Percentiles rank a stretch among this genome's conserved stretches.
Conservation (phyloP, 2,797 vertebrate species). For the Ceryle rudis region DNA sequence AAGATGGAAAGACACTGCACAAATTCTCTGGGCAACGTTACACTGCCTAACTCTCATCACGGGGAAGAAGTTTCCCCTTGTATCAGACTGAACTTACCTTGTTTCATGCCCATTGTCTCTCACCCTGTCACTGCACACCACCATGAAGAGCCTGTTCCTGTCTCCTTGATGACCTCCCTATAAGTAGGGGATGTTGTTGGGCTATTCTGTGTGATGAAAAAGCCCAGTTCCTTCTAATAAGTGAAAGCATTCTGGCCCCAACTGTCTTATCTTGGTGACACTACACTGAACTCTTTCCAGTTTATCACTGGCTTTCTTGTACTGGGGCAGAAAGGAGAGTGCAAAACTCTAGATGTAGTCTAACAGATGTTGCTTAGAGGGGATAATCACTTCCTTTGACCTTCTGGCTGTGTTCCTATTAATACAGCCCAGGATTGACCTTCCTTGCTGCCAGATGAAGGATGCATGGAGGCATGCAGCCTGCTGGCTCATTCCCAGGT, state of each 20-base stretch:
- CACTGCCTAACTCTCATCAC: neutral
- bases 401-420: neutral
- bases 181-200: neutral
- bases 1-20: neutral
- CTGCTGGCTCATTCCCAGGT: neutral
- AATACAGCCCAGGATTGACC: neutral
- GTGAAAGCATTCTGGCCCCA: neutral
- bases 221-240: neutral
- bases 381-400: neutral
- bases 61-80: neutral
- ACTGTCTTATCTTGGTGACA: neutral
- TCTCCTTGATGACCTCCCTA: neutral
- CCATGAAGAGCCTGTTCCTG: neutral
- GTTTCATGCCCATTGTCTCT: neutral
- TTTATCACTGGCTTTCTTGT: neutral
- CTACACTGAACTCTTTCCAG: rapidly evolving
- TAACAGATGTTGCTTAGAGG: neutral
- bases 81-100: neutral
- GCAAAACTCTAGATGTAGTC: neutral
- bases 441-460: neutral
- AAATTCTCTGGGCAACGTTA: neutral
- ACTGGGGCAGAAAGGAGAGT: neutral
- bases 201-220: neutral
- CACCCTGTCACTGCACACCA: neutral
- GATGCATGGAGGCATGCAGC: neutral